Evolutionary conservation across 2,797 vertebrate species (phyloP).

Genomic region (Clarias pachynema): DNA sequence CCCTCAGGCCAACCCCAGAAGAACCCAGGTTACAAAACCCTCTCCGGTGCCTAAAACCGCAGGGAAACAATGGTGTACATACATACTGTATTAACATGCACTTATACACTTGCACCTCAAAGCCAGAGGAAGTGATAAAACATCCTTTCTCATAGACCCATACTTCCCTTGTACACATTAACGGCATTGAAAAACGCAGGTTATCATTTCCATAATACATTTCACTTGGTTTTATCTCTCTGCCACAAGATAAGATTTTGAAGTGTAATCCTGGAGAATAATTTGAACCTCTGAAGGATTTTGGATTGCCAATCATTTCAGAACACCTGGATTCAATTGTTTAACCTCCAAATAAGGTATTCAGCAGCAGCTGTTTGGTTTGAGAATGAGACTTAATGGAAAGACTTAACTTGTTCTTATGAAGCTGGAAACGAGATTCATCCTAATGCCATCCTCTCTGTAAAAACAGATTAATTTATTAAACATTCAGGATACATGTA

Average conservation of each 20-base stretch:
- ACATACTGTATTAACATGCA: slow-evolving; percentile 17
- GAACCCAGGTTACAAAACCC: slow-evolving; percentile 38
- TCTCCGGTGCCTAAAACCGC: slow-evolving; percentile 38
- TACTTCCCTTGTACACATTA: slow-evolving; percentile 8
- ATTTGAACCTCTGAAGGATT: slow-evolving; percentile 58
- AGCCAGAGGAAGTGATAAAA: slow-evolving; percentile 18
- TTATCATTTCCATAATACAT: slow-evolving; percentile 41
- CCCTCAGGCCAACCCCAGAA: slow-evolving; percentile 43
- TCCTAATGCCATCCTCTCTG: slow-evolving; percentile 63
- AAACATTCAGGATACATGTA: slow-evolving; percentile 51
- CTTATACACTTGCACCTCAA: slow-evolving; percentile 32
- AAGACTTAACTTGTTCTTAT: slow-evolving; percentile 63
- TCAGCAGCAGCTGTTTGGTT: slow-evolving; percentile 70
- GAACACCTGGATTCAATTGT: slow-evolving; percentile 71
- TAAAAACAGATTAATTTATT: slow-evolving; percentile 57
- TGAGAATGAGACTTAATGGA: slow-evolving; percentile 56
- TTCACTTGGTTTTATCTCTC: slow-evolving; percentile 44
- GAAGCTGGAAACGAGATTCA: slow-evolving; percentile 56
- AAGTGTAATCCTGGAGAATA: slow-evolving; percentile 57
- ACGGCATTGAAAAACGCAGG: slow-evolving; percentile 11
- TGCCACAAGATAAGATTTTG: slow-evolving; percentile 57
- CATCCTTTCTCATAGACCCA: slow-evolving; percentile 36
- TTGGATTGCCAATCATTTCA: slow-evolving; percentile 66
- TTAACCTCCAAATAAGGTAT: slow-evolving; percentile 63
- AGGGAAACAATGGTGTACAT: slow-evolving; percentile 34